A percentile compares a stretch with the other conserved stretches of the same genome.
phyloP scores from a whole-genome alignment of 2,888 invertebrate genomes.

The Oscheius sp. region DNA sequence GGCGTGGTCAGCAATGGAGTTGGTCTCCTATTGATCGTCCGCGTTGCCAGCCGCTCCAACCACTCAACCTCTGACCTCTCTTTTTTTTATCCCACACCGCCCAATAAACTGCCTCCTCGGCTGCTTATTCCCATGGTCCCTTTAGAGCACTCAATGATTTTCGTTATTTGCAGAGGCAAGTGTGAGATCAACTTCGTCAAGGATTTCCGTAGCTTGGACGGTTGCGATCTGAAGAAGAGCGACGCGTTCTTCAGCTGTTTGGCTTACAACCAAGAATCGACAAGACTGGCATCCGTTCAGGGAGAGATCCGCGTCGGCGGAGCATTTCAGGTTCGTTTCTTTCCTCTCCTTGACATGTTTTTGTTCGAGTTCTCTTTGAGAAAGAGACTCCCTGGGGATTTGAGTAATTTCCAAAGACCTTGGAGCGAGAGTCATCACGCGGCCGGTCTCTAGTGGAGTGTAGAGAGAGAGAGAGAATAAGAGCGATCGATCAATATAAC shows the following conservation, averaged over 20 bases:
- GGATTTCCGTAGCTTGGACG: constrained; percentile 72
- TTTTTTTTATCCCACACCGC: too few relatives aligned
- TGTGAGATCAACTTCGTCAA: constrained; percentile 74
- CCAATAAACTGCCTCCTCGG: too few relatives aligned
- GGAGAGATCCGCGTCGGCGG: constrained; percentile 77
- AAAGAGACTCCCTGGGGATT: too few relatives aligned
- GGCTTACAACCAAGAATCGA: constrained; percentile 74
- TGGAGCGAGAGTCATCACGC: background rate
- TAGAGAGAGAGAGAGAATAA: too few relatives aligned
- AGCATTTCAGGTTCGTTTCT: constrained; percentile 74
- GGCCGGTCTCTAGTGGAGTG: too few relatives aligned
- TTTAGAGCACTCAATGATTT: background rate
- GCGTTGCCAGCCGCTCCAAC: constrained; percentile 20
- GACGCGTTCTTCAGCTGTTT: constrained; percentile 75
- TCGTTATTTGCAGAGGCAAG: constrained; percentile 72
- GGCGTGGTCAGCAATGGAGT: constrained; percentile 27
- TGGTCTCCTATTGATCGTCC: constrained; percentile 21
- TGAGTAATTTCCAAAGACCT: background rate
- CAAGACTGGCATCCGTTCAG: constrained; percentile 75
- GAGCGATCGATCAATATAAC: background rate
- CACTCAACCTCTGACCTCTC: constrained; percentile 25
- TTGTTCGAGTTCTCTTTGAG: background rate
- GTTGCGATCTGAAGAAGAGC: constrained; percentile 71
- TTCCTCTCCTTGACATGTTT: background rate
- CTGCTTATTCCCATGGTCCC: too few relatives aligned